Base-by-base conservation (phyloP, 2,888 invertebrate genomes). In the Mesorhabditis sp. region DNA sequence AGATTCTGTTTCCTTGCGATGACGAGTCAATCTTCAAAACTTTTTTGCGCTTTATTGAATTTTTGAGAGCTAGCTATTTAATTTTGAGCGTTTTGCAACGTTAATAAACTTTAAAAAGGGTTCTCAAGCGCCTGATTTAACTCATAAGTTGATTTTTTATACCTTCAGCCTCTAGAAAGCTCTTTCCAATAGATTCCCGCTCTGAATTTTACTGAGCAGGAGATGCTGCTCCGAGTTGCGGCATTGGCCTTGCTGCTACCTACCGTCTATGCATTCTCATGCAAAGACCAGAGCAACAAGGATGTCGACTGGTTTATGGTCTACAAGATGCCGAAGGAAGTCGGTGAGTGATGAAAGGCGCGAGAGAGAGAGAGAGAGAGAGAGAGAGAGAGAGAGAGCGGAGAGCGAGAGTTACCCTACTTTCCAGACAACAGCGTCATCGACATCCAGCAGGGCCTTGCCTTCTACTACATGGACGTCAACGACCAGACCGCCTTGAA, bases 271-370 rank as follows among this genome's bases (percentile, higher is more conserved):
- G 77, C 76, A 4, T 78, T 81, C 50, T 77, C 78, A 2, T 82
- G 82, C 68, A 79, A 80, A 65, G 80, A 82, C 71, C 82, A 82
- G 67, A 73, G 73, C 65, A 75, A 76, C 65, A 76, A 73, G 3
- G 79, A 81, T 74, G 81, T 82, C 58, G 79, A 81, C 45, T 82
- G 82, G 80, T 81, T 74, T 61, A 75, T 78, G 5, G 79, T 75
- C 4, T 80, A 81, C 72, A 82, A 82, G 69, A 79, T 81, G 78
- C 82, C 82, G 7, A 78, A 75, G 43, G 77, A 78, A 44, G 70
- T 67, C 6, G 76, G 72, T 6, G 7, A 50, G 58, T 50, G 58
- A 13, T 41, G 42, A 6, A 65, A 10, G 13, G 13, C 7, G 15
- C 1, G 7, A 50, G 7, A 13, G 7, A 10, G 58, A 50, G n/a